phyloP scores from a whole-genome alignment of 2,888 invertebrate species.

The Tetranychus piercei region DNA sequence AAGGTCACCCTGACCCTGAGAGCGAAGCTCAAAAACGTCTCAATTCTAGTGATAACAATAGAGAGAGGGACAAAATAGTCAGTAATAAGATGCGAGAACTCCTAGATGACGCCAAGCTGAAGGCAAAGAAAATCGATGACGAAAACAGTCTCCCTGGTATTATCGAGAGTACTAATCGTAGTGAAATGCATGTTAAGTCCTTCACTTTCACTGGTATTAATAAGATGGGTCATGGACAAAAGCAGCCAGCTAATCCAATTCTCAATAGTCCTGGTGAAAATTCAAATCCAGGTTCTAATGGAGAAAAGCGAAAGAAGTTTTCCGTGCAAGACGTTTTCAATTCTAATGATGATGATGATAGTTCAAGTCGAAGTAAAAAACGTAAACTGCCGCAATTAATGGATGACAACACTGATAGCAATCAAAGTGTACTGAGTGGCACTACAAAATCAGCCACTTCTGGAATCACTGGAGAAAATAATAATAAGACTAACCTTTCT shows the following conservation, averaged over 20 bases:
- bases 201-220: slow-evolving; percentile 21
- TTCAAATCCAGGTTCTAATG: slow-evolving; percentile 6
- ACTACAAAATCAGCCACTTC: background rate
- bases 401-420: slow-evolving; percentile 22
- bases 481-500: slow-evolving; percentile 11
- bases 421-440: slow-evolving; percentile 17
- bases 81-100: slow-evolving; percentile 17
- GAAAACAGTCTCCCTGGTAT: slow-evolving; percentile 10
- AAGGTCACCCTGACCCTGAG: slow-evolving; percentile 38
- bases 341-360: slow-evolving; percentile 47
- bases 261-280: slow-evolving; percentile 13
- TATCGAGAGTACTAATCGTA: slow-evolving; percentile 3
- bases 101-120: slow-evolving; percentile 17
- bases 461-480: background rate
- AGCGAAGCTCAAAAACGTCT: slow-evolving; percentile 30
- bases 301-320: slow-evolving; percentile 44
- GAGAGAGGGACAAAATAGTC: slow-evolving; percentile 14
- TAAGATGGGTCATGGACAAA: slow-evolving; percentile 12
- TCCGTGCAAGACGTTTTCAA: slow-evolving; percentile 69
- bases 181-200: slow-evolving; percentile 18
- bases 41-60: slow-evolving; percentile 12
- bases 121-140: background rate
- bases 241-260: background rate
- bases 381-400: slow-evolving; percentile 49
- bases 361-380: slow-evolving; percentile 38